phyloP scores from a whole-genome alignment of 2,888 invertebrate genomes.

The Rhodophaea formosa region DNA sequence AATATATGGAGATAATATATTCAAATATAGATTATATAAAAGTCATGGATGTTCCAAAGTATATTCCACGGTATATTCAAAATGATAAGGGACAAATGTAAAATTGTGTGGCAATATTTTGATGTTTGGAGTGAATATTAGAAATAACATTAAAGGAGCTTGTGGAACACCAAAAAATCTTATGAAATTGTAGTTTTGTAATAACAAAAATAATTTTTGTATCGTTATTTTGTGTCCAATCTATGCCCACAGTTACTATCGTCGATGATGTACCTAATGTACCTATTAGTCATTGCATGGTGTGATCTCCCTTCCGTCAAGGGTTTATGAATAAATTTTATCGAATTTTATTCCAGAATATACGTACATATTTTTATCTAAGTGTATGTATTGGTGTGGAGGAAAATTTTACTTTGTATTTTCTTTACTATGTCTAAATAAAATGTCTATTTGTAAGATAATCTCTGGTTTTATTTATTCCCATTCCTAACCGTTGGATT shows the following conservation, averaged over 20 bases:
- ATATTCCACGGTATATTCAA: too few relatives aligned
- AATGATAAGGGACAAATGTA: background rate
- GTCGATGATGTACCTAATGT: conserved; percentile 28
- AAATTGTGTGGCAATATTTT: conserved; percentile 25
- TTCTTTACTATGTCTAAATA: conserved; percentile 78
- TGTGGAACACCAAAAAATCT: conserved; percentile 67
- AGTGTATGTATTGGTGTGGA: conserved; percentile 68
- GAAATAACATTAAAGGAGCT: conserved; percentile 49
- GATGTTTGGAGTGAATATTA: conserved; percentile 17
- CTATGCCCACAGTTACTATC: conserved; percentile 48
- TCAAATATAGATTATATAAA: background rate
- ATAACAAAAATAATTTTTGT: conserved; percentile 33
- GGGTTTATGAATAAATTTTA: conserved; percentile 56
- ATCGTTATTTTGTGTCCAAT: conserved; percentile 20
- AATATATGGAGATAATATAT: conserved; percentile 11
- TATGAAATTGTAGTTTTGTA: conserved; percentile 63
- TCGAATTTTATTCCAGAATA: conserved; percentile 72
- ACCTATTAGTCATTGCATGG: conserved; percentile 43
- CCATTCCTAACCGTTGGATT: background rate
- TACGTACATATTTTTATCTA: conserved; percentile 74
- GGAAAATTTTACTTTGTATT: conserved; percentile 67
- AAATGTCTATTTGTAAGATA: conserved; percentile 71
- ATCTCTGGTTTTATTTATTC: conserved; percentile 42
- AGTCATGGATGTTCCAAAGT: conserved; percentile 10
- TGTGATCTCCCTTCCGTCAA: conserved; percentile 49